Conservation (phyloP, 2,113 vertebrate species). For the Lathamus discolor region DNA sequence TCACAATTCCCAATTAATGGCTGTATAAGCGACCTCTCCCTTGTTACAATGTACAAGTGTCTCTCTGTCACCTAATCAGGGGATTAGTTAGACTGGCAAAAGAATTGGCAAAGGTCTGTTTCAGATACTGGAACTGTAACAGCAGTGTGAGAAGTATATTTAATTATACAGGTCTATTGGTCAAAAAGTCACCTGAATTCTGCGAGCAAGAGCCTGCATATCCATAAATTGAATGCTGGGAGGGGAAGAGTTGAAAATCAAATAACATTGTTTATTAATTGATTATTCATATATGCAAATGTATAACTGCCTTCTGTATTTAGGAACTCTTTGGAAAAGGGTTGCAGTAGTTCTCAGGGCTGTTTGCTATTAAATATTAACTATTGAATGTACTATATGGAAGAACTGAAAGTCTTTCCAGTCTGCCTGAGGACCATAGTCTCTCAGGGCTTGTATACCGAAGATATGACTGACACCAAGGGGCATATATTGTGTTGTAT, state of each 20-base stretch:
- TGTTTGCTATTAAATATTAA: slow-evolving; percentile 30
- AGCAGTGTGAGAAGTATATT: neutral
- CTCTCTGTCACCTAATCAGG: neutral
- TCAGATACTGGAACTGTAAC: neutral
- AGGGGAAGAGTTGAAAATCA: neutral
- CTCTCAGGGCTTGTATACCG: neutral
- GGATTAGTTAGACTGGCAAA: neutral
- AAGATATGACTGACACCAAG: neutral
- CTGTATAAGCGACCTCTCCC: neutral
- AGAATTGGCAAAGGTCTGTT: neutral
- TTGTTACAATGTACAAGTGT: neutral
- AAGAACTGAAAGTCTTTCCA: neutral
- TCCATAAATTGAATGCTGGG: neutral
- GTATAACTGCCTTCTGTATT: neutral
- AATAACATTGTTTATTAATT: slow-evolving; percentile 15
- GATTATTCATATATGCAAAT: slow-evolving; percentile 36
- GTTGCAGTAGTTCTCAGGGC: neutral
- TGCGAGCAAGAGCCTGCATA: neutral
- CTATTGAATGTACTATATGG: neutral
- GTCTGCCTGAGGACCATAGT: neutral
- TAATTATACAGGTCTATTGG: neutral
- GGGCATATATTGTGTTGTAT: neutral
- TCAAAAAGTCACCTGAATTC: neutral
- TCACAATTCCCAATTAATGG: neutral
- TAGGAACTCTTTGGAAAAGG: neutral